Evolutionary conservation across 2,113 vertebrate genomes (phyloP).

Genomic region (Hoplias malabaricus): DNA sequence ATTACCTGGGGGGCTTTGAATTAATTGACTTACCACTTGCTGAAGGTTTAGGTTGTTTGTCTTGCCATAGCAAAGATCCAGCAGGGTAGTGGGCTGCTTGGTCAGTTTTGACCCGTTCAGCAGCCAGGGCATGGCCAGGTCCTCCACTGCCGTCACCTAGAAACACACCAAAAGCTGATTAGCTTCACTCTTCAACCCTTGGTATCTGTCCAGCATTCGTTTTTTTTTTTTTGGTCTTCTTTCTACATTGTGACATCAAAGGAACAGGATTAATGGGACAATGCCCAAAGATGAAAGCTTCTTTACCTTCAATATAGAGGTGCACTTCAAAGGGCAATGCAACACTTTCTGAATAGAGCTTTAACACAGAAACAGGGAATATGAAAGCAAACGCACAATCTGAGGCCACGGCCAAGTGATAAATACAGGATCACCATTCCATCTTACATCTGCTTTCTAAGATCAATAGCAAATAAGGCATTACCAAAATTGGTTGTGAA

Average conservation of each 20-base stretch:
- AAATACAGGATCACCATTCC: neutral
- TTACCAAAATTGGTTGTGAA: neutral
- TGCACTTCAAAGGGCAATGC: conserved; percentile 38
- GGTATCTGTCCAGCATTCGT: conserved; percentile 25
- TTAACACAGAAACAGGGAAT: neutral
- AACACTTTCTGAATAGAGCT: conserved; percentile 11
- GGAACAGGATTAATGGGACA: conserved; percentile 35
- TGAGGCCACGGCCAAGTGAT: neutral
- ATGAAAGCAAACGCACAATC: conserved; percentile 24
- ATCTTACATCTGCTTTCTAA: neutral
- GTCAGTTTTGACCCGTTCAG: conserved; percentile 52
- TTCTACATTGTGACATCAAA: conserved; percentile 36
- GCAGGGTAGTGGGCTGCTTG: conserved; percentile 55
- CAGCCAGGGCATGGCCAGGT: conserved; percentile 56
- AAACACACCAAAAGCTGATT: conserved; percentile 32
- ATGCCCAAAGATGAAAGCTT: conserved; percentile 45
- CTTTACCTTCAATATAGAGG: conserved; percentile 32
- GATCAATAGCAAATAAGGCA: conserved; percentile 8
- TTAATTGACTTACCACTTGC: conserved; percentile 46
- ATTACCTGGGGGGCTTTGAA: conserved; percentile 2
- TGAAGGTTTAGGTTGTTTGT: conserved; percentile 63
- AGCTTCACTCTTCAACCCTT: neutral
- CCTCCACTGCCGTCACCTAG: conserved; percentile 55
- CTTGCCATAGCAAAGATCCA: conserved; percentile 60
- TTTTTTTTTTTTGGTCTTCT: neutral